These are phyloP conservation scores for Hemicentrotus pulcherrimus DNA, from an alignment of 35 echinoderm and acorn worm species.

Conservation along the genomic window DNA sequence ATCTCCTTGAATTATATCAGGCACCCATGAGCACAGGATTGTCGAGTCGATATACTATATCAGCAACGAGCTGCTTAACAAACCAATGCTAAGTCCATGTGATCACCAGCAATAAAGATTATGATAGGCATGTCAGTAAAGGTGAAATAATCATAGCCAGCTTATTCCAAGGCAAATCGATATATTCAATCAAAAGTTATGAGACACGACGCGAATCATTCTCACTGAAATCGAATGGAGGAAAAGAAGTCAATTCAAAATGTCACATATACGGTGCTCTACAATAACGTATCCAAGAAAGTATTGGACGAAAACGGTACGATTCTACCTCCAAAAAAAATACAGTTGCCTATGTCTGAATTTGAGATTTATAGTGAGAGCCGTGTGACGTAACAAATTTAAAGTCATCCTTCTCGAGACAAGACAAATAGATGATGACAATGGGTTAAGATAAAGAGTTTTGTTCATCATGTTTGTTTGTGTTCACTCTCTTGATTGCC, in stretches of 20 bases:
- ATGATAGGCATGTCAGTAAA: not conserved
- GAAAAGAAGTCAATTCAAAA: too few relatives aligned
- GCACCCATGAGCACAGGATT: not conserved
- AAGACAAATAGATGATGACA: constrained; percentile 11
- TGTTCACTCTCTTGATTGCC: not conserved
- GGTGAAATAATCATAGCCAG: not conserved
- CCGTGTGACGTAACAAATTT: not conserved
- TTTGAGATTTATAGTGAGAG: not conserved
- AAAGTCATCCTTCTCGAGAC: not conserved
- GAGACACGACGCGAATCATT: too few relatives aligned
- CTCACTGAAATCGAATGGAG: too few relatives aligned
- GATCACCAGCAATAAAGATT: not conserved
- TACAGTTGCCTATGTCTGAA: not conserved
- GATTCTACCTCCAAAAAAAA: not conserved
- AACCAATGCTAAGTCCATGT: not conserved
- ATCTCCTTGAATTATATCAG: too few relatives aligned
- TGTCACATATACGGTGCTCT: too few relatives aligned
- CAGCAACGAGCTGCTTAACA: not conserved
- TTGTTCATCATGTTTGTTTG: not conserved
- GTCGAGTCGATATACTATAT: not conserved
- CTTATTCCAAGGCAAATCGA: not conserved
- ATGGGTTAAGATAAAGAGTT: not conserved
- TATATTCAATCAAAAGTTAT: not conserved
- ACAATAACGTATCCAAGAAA: not conserved
- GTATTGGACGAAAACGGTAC: not conserved